Base-by-base conservation (phyloP, 2,113 vertebrate genomes). In the Sarotherodon lohbergeri region DNA sequence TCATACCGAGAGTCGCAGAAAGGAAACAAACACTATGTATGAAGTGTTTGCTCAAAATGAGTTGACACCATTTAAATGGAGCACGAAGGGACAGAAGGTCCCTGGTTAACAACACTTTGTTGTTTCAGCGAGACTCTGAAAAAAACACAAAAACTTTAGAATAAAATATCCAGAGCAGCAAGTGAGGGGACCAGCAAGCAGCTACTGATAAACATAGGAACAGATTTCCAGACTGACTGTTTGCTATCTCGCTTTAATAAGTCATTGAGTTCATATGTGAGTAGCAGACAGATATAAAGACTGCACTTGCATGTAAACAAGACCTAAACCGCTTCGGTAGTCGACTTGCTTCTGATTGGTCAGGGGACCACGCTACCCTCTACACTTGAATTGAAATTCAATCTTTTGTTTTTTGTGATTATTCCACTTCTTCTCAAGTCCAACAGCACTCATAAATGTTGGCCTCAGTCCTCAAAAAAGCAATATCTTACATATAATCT, bases 1-100 rank as follows among this genome's bases (percentile, higher is more conserved):
- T 91, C 87, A 91, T 57, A 85, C 3, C 16, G 27, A 80, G 86
- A 91, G 81, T 80, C 3, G 22, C 83, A 84, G 73, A 90, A 32
- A 86, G 87, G 90, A 89, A 85, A 81, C 63, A 79, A 80, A 90
- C 71, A 48, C 17, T 19, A 19, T 12, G 56, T 36, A 39, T 52
- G 8, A 68, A 16, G 73, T 9, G 57, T 83, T 81, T 34, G 52
- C 55, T 91, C 52, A 52, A 39, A 80, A 84, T 48, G 32, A 88
- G 55, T 81, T 79, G 17, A 78, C 32, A 79, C 57, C 41, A 55
- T 89, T 86, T 86, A 66, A 46, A 88, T 59, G 66, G 29, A 41
- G 24, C 50, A 90, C 63, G 12, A 61, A 52, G 73, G 46, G 73
- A 78, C 17, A 52, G 46, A 78, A 78, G 73, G 73, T 78, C 46